Conservation (phyloP, 2,797 vertebrate genomes). For the Alca torda region DNA sequence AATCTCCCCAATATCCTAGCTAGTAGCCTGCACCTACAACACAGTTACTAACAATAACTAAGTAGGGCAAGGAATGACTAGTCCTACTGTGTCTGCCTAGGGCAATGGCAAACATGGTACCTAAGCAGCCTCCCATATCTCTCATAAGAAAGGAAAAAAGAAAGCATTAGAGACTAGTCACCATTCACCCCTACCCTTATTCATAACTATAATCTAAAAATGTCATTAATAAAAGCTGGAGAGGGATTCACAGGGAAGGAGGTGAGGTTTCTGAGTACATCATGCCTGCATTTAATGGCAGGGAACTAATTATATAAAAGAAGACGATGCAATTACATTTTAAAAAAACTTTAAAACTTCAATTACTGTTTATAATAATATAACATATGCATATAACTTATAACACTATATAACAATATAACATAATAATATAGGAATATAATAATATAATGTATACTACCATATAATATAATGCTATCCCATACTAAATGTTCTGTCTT, state of each 20-base stretch:
- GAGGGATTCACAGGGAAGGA: background rate
- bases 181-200: background rate
- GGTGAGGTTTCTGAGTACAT: background rate
- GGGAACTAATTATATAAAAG: background rate
- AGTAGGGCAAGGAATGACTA: background rate
- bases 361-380: background rate
- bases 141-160: background rate
- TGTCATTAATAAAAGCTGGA: background rate
- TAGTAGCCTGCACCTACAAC: background rate
- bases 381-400: background rate
- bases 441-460: background rate
- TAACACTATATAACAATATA: background rate
- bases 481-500: background rate
- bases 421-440: background rate
- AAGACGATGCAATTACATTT: background rate
- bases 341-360: background rate
- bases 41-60: background rate
- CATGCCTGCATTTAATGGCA: background rate
- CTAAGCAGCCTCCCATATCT: background rate
- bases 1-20: background rate
- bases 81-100: background rate
- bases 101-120: background rate
- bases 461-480: background rate
- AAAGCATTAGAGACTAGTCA: background rate
- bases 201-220: background rate